These are phyloP conservation scores for Tachyglossus aculeatus DNA, from an alignment of 2,797 vertebrate species.

Conservation along the genomic window DNA sequence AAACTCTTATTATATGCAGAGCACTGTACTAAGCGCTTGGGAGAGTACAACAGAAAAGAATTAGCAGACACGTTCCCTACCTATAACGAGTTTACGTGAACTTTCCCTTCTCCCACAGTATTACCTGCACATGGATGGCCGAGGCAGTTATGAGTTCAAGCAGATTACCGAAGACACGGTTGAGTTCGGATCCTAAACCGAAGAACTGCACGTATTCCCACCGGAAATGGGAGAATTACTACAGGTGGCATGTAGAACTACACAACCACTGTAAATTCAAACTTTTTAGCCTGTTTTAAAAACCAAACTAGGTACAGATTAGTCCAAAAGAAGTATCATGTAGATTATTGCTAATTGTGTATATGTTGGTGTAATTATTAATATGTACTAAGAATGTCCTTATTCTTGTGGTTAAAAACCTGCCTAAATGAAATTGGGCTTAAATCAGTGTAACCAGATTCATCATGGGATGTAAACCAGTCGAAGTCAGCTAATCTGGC, in stretches of 20 bases:
- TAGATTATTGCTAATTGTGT: constrained; percentile 83
- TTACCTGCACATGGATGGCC: constrained; percentile 97
- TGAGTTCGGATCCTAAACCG: constrained; percentile 92
- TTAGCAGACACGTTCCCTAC: too few relatives aligned
- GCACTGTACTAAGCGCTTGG: too few relatives aligned
- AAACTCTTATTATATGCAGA: too few relatives aligned
- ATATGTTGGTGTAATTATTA: constrained; percentile 86
- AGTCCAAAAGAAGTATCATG: constrained; percentile 72
- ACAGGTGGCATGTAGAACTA: constrained; percentile 47
- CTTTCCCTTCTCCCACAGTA: constrained; percentile 72
- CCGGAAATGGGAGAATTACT: constrained; percentile 53
- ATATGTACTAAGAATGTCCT: constrained; percentile 80
- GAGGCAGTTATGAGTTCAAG: constrained; percentile 96
- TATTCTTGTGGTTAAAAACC: constrained; percentile 81
- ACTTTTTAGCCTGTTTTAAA: constrained; percentile 69
- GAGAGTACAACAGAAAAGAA: too few relatives aligned
- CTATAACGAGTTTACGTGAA: too few relatives aligned
- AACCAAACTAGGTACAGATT: constrained; percentile 61
- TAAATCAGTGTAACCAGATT: constrained; percentile 78
- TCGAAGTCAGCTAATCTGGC: constrained; percentile 78
- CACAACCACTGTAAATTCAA: constrained; percentile 65
- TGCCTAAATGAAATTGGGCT: constrained; percentile 84
- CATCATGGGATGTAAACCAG: constrained; percentile 79
- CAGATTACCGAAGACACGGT: constrained; percentile 94
- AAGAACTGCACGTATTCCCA: constrained; percentile 39